Percentiles rank a stretch among this genome's conserved stretches.
Evolutionary conservation across 2,113 vertebrate genomes (phyloP).

Genomic region (Amazona guildingii): DNA sequence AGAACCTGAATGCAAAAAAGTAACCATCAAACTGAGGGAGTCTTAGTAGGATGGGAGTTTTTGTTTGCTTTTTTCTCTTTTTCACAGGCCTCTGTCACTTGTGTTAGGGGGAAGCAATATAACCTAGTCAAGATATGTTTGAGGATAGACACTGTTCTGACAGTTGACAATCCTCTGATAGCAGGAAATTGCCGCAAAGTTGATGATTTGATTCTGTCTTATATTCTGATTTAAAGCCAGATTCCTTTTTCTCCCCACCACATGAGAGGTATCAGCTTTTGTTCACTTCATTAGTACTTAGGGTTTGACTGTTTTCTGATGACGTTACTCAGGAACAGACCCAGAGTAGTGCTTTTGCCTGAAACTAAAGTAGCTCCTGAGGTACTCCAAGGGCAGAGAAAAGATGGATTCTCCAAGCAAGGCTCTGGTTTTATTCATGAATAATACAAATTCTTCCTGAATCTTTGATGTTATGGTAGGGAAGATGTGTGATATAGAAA

Average conservation of each 20-base stretch:
- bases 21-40: not conserved
- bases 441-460: not conserved
- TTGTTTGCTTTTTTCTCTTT: not conserved
- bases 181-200: not conserved
- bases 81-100: not conserved
- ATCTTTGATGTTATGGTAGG: not conserved
- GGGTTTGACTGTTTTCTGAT: not conserved
- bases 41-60: not conserved
- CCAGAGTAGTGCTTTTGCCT: not conserved
- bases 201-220: not conserved
- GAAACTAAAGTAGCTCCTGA: not conserved
- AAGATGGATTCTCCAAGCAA: not conserved
- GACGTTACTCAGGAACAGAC: not conserved
- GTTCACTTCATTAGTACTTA: not conserved
- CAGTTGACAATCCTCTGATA: not conserved
- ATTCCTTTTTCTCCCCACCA: not conserved
- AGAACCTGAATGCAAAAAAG: not conserved
- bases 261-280: not conserved
- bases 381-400: not conserved
- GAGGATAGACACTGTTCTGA: not conserved
- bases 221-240: not conserved
- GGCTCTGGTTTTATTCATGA: not conserved
- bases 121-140: not conserved
- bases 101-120: not conserved
- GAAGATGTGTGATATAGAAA: not conserved